A percentile compares a stretch with the other conserved stretches of the same genome.
Conservation (phyloP, 2,888 invertebrate species). For the Microdon myrmicae region DNA sequence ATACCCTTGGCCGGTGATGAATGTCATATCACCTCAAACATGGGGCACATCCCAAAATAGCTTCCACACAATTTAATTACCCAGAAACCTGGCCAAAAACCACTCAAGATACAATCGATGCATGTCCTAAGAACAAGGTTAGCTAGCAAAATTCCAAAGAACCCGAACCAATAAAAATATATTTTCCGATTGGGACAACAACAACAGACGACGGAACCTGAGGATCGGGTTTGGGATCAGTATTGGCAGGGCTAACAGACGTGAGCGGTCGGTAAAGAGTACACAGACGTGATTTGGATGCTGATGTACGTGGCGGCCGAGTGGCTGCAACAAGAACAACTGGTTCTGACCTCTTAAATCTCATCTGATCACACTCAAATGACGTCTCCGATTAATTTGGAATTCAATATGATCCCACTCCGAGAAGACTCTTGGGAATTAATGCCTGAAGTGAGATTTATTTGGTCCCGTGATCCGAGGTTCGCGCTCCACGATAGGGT, state of each 20-base stretch:
- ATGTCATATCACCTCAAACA: constrained; percentile 47
- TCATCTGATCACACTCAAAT: constrained; percentile 52
- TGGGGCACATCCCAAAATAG: constrained; percentile 43
- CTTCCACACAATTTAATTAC: constrained; percentile 50
- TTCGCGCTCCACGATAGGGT: too few species aligned
- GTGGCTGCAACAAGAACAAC: constrained; percentile 37
- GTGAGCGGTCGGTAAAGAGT: background rate
- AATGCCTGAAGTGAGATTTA: constrained; percentile 48
- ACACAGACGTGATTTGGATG: constrained; percentile 14
- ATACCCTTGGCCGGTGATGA: constrained; percentile 33
- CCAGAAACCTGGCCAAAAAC: constrained; percentile 40
- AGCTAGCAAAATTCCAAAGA: constrained; percentile 44
- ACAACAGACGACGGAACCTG: constrained; percentile 9
- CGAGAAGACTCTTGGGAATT: constrained; percentile 17
- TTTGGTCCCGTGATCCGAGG: constrained; percentile 43
- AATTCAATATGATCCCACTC: constrained; percentile 44
- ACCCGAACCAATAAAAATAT: constrained; percentile 49
- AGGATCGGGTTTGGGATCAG: too few species aligned
- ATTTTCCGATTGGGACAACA: constrained; percentile 40
- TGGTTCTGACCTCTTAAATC: constrained; percentile 52
- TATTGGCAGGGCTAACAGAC: too few species aligned
- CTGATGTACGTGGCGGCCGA: constrained; percentile 11
- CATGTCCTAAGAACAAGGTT: constrained; percentile 47
- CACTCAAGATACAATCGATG: constrained; percentile 42
- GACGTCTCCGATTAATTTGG: constrained; percentile 53